Evolutionary conservation across 2,888 invertebrate genomes (phyloP), one percentile per base, ranked within the genome.

Genomic region (Osmoderma eremita): DNA sequence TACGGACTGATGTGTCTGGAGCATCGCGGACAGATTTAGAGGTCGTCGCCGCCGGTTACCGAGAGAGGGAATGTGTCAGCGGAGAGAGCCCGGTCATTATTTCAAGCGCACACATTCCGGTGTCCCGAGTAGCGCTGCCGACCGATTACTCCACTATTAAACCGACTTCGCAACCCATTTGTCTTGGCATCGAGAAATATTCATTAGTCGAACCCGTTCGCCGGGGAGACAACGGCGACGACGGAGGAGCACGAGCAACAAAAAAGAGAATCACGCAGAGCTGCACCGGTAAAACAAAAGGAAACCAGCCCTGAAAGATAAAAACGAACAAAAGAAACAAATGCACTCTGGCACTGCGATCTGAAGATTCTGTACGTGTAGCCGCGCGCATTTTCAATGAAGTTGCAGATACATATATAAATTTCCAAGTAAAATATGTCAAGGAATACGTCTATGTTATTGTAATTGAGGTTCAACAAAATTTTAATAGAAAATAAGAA

Each of bases 11-110:
- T 75, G 70, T 77, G 77, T 61, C 58, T 77, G 75, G 74, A 69
- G 73, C 67, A 70, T 72, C 71, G 74, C 69, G 71, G 78, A 78
- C 78, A 77, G 78, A 79, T 79, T 79, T 79, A 78, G 75, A 77
- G 77, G 75, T 73, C 73, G 72, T 61, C 58, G 58, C 45, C 58
- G 58, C 58, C 58, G 45, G 58, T 45, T 45, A 3, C 45, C 20
- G 45, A 45, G 45, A 45, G 45, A 56, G 56, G 67, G 61, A 67
- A 67, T 65, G 70, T 75, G 75, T 74, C 76, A 73, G 68, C 58
- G 71, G 63, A 68, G 72, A 68, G 70, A 69, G 73, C 63, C 72
- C 68, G 67, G 68, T 65, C 73, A 71, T 73, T 75, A 74, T 74
- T 73, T 73, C 72, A 72, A 69, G 69, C 63, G 69, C 66, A 71